Evolutionary conservation across 2,888 invertebrate species (phyloP), one percentile per base, ranked within the genome.

Genomic region (Agrotis ipsilon): DNA sequence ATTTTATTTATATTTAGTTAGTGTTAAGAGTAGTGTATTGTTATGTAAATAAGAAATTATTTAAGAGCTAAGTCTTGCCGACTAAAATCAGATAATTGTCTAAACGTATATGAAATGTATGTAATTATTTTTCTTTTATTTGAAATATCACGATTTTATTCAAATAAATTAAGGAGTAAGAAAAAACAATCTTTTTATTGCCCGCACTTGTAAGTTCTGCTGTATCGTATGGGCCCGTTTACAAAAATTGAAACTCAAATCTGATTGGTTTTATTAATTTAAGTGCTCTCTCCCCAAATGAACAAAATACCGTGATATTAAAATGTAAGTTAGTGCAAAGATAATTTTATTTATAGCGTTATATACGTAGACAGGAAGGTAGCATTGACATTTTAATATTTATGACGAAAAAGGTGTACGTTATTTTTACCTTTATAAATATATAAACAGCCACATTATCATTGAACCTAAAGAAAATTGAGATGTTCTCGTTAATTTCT

Each of bases 311-410:
- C 55, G 39, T 51, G 55, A 78, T 61, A 55, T 71, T 72, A 74
- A 58, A 59, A 52, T 4, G n/a, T 18, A 52, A 58, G 24, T n/a
- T 19, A 46, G 9, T 13, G 46, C 6, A 58, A 52, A 13, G 9
- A 24, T 27, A n/a, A 21, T 51, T 54, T 75, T 57, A 68, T 49
- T 45, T 76, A 77, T 24, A 79, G 43, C 27, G 39, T 27, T 48
- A 24, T 32, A 58, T 58, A 48, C 2, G 51, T 48, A 43, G 63
- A 32, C 62, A 19, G 1, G 24, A 62, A 24, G 51, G 80, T 48
- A 32, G 32, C n/a, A 52, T 39, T 65, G 80, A 43, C 79, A 78
- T 82, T 82, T 79, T 70, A 79, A 80, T 83, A 80, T 61, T 68
- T 74, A 74, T 54, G 66, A 64, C 18, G 57, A 63, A 63, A 65